These are phyloP conservation scores for Tragelaphus strepsiceros DNA, from an alignment of 2,113 vertebrate species.

Conservation along the genomic window DNA sequence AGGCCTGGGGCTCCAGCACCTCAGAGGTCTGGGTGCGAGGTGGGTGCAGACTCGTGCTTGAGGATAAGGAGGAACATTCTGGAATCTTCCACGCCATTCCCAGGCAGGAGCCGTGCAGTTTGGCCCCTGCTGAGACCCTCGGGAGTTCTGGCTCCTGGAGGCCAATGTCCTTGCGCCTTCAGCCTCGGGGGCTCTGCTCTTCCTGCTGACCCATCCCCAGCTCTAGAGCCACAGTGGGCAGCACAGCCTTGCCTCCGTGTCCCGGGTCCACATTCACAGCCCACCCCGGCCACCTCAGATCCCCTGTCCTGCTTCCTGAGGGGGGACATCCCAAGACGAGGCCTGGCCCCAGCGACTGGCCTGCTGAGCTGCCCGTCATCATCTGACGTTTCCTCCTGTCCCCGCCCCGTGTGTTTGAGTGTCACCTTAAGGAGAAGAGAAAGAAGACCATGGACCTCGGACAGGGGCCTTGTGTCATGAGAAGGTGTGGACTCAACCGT, in stretches of 20 bases:
- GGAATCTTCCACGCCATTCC: neutral
- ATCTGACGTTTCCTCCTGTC: neutral
- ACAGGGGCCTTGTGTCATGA: neutral
- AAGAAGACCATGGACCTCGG: neutral
- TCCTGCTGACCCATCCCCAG: neutral
- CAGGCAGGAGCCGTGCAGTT: neutral
- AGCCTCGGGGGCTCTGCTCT: neutral
- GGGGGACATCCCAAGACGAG: neutral
- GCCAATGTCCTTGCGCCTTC: neutral
- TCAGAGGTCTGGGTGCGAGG: neutral
- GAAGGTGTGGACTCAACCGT: neutral
- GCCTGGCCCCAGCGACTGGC: neutral
- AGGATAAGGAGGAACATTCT: neutral
- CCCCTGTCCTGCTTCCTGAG: neutral
- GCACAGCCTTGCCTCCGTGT: too few relatives aligned
- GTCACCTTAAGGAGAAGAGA: neutral
- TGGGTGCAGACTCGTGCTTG: neutral
- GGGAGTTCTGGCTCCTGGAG: neutral
- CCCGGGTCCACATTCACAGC: fast-evolving
- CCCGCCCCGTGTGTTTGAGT: neutral
- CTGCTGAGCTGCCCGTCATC: neutral
- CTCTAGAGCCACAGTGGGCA: neutral
- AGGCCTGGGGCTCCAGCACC: neutral
- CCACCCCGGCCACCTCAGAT: neutral
- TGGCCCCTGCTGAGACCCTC: neutral